Evolutionary conservation across 2,888 invertebrate genomes (phyloP), one percentile per base, ranked within the genome.

Genomic region (Lampropteryx suffumata): DNA sequence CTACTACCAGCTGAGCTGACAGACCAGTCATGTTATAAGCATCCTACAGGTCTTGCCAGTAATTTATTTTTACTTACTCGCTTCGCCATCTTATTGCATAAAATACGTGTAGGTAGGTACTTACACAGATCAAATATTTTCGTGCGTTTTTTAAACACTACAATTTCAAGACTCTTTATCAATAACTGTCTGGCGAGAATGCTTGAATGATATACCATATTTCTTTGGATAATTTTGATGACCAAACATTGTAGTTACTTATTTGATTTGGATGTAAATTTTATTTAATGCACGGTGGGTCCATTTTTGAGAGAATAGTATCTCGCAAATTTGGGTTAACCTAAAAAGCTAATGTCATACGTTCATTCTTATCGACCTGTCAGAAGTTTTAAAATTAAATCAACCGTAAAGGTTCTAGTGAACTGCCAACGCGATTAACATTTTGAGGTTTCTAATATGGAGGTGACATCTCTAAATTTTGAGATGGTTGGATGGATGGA

Each of bases 161-260:
- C 45, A 52, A 61, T 57, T 55, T 67, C 61, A 59, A 71, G 29
- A 30, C 64, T 45, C 57, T 50, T 74, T 49, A 53, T 60, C 42
- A 72, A 53, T 36, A 75, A 58, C 49, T 73, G 69, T 61, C 69
- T 73, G 50, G 72, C 55, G 44, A 72, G 52, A 41, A 53, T 63
- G 64, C 76, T 79, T 78, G 69, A 58, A 69, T 70, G 69, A 62
- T 73, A 67, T 79, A 70, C 77, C 86, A 86, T 85, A 76, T 81
- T 84, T 79, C 67, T 59, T 53, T 62, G 45, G 50, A 62, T 56
- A 64, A 64, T 65, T 69, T 68, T 57, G 59, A 59, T 44, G 50
- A 50, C 50, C 53, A 57, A 63, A 49, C 59, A 63, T 62, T 57
- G 47, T 59, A 56, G 21, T 42, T 45, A 21, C 33, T 55, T 52